Percentiles rank a stretch among this genome's conserved stretches.
phyloP scores from a whole-genome alignment of 2,113 vertebrate species.

The Mormyrus lacerda region DNA sequence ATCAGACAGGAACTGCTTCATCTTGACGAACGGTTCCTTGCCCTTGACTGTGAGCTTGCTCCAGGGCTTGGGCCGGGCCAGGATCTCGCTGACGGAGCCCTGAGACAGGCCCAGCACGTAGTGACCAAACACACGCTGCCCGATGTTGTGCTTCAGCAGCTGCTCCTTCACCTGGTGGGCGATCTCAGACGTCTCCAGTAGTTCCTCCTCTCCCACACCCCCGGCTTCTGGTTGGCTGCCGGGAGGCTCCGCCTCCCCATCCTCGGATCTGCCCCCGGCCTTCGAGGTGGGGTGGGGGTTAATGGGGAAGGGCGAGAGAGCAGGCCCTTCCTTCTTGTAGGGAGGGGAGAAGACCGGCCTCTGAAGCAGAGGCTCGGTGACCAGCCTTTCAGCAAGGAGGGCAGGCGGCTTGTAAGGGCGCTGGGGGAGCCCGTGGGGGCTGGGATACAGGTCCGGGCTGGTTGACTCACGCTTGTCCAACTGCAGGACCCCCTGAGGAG shows the following conservation, averaged over 20 bases:
- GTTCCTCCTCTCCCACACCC: slow-evolving; percentile 75
- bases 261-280: slow-evolving; percentile 33
- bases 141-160: slow-evolving; percentile 96
- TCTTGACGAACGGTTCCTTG: slow-evolving; percentile 97
- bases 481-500: slow-evolving; percentile 63
- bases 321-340: slow-evolving; percentile 69
- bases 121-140: slow-evolving; percentile 92
- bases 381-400: slow-evolving; percentile 55
- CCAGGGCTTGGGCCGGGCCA: slow-evolving; percentile 96
- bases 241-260: slow-evolving; percentile 55
- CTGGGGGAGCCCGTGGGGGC: slow-evolving; percentile 51
- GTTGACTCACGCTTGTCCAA: slow-evolving; percentile 56
- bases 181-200: slow-evolving; percentile 88
- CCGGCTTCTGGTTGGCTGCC: slow-evolving; percentile 66
- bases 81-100: slow-evolving; percentile 95
- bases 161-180: slow-evolving; percentile 98
- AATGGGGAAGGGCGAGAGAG: slow-evolving; percentile 64
- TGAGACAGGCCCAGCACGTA: slow-evolving; percentile 94
- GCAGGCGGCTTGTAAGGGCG: slow-evolving; percentile 71
- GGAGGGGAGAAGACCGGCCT: slow-evolving; percentile 67
- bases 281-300: slow-evolving; percentile 70
- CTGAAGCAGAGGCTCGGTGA: slow-evolving; percentile 63
- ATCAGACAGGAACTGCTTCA: slow-evolving; percentile 97
- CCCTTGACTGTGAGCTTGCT: slow-evolving; percentile 97
- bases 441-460: slow-evolving; percentile 58